These are phyloP conservation scores for Escarpia spicata DNA, from an alignment of 2,888 invertebrate species.

Conservation along the genomic window DNA sequence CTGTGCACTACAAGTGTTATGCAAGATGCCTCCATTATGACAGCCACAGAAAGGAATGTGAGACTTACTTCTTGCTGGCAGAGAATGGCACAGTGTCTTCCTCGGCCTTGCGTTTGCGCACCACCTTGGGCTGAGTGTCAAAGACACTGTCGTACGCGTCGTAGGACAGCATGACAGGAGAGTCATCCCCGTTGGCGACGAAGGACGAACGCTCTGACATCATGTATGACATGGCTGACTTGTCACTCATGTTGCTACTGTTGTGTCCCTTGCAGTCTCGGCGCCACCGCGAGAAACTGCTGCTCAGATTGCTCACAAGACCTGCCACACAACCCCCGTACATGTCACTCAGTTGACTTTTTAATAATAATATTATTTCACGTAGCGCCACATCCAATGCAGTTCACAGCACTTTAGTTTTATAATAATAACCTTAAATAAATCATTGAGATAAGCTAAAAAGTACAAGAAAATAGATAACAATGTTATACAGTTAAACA, in stretches of 20 bases:
- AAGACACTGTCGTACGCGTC: background rate
- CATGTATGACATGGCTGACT: constrained; percentile 34
- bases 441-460: no score
- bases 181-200: background rate
- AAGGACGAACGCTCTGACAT: background rate
- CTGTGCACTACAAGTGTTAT: no score
- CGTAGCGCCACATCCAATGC: no score
- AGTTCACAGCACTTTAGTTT: no score
- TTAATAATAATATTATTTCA: background rate
- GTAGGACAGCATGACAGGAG: background rate
- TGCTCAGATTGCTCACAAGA: constrained; percentile 57
- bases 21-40: no score
- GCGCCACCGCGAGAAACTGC: constrained; percentile 58
- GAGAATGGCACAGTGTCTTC: constrained; percentile 36
- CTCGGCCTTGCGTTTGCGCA: constrained; percentile 38
- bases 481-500: no score
- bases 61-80: constrained; percentile 36
- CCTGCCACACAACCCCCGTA: constrained; percentile 44
- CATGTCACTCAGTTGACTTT: background rate
- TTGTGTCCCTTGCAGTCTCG: constrained; percentile 34
- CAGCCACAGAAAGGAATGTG: background rate
- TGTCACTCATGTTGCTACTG: constrained; percentile 36
- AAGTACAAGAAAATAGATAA: no score
- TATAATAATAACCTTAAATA: no score
- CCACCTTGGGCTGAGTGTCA: constrained; percentile 25